Evolutionary conservation across 2,113 vertebrate species (phyloP).

Genomic region (Hiodon alosoides): DNA sequence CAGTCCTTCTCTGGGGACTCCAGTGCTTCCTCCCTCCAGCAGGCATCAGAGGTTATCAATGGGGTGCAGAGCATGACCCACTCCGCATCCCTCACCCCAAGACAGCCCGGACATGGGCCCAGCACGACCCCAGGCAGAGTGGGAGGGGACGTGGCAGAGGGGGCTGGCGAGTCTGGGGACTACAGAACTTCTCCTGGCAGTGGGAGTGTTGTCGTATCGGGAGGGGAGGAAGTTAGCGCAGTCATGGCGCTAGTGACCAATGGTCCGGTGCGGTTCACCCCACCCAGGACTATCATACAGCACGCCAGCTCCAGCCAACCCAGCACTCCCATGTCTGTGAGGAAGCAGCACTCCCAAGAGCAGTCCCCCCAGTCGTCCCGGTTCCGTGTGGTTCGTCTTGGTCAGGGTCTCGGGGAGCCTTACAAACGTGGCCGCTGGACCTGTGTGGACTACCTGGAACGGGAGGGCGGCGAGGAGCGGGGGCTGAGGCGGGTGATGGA

Average conservation of each 20-base stretch:
- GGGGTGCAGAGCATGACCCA: not conserved
- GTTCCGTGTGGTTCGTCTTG: constrained; percentile 76
- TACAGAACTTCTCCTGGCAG: not conserved
- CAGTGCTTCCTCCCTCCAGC: not conserved
- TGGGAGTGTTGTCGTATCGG: not conserved
- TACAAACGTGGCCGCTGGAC: constrained; percentile 77
- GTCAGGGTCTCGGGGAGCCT: constrained; percentile 59
- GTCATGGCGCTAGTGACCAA: constrained; percentile 28
- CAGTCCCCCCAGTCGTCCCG: constrained; percentile 47
- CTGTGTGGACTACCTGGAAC: constrained; percentile 69
- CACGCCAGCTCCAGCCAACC: constrained; percentile 57
- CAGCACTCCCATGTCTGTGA: constrained; percentile 40
- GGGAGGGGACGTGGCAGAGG: not conserved
- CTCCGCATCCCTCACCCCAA: not conserved
- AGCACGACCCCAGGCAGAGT: not conserved
- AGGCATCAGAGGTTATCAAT: not conserved
- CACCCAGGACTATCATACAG: not conserved
- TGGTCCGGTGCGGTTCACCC: constrained; percentile 28
- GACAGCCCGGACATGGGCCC: constrained; percentile 7
- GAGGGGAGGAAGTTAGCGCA: not conserved
- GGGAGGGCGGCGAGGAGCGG: constrained; percentile 49
- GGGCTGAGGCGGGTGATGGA: constrained; percentile 57
- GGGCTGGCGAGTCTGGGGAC: not conserved
- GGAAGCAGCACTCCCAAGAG: constrained; percentile 41
- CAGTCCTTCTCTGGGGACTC: constrained; percentile 8